Percentiles rank a stretch among this genome's conserved stretches.
Conservation (phyloP, 2,113 vertebrate genomes). For the Aegithalos caudatus region DNA sequence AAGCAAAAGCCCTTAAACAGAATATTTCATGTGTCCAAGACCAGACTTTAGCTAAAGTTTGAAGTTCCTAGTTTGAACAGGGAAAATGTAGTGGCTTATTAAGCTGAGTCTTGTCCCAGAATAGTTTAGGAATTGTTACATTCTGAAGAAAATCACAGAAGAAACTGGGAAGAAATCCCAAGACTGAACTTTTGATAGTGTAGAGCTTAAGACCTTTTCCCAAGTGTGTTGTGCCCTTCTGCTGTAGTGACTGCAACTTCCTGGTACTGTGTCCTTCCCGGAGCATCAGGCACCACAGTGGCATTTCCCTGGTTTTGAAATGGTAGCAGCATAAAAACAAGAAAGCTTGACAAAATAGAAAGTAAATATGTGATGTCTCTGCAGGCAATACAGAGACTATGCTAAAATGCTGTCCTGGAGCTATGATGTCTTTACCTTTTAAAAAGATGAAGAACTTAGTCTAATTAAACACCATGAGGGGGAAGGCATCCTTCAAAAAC, state of each 20-base stretch:
- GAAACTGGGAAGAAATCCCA: neutral
- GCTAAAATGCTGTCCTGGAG: neutral
- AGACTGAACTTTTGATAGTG: neutral
- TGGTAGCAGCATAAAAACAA: neutral
- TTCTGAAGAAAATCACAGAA: neutral
- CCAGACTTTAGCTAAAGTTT: neutral
- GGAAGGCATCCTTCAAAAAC: neutral
- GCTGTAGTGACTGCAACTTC: neutral
- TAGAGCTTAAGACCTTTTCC: neutral
- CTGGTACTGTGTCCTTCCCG: rapidly evolving
- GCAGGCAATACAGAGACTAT: neutral
- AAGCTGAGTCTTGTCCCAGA: neutral
- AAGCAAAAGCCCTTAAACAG: neutral
- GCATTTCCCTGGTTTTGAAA: neutral
- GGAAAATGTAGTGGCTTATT: neutral
- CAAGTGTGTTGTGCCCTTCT: neutral
- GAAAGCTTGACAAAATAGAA: neutral
- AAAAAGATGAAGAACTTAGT: neutral
- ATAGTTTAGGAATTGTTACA: neutral
- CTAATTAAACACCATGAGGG: neutral
- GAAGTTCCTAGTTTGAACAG: neutral
- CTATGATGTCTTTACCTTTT: neutral
- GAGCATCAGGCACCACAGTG: neutral
- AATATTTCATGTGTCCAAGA: neutral
- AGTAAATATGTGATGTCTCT: neutral